A percentile compares a stretch with the other conserved stretches of the same genome.
These are phyloP conservation scores for Ariolimax columbianus DNA, from an alignment of 2,888 invertebrate species.

Conservation along the genomic window DNA sequence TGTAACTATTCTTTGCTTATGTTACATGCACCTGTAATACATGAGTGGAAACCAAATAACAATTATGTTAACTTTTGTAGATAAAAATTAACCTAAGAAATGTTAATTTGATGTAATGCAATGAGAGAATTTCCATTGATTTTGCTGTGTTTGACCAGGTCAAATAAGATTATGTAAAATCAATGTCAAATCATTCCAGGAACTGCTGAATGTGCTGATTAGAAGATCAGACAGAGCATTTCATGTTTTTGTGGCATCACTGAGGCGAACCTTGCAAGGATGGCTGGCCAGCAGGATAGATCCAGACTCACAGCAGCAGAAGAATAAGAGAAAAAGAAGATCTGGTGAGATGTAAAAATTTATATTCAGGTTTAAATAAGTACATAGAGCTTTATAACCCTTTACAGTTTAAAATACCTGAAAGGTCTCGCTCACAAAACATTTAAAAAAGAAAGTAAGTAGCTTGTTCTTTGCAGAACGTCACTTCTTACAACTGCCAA, in stretches of 20 bases:
- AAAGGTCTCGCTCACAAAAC: no score
- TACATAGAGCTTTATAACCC: background rate
- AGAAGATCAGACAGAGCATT: constrained; percentile 65
- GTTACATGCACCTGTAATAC: no score
- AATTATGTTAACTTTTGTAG: background rate
- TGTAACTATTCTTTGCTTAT: no score
- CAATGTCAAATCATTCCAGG: constrained; percentile 51
- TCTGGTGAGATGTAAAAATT: constrained; percentile 52
- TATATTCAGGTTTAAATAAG: background rate
- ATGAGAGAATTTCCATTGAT: background rate
- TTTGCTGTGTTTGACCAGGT: background rate
- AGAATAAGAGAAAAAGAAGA: constrained; percentile 57
- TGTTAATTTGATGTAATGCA: background rate
- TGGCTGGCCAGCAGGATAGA: constrained; percentile 64
- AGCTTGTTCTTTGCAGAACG: no score
- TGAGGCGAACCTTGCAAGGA: constrained; percentile 65
- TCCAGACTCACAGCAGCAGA: constrained; percentile 31
- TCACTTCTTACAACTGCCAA: no score
- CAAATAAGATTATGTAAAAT: background rate
- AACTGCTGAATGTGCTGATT: constrained; percentile 62
- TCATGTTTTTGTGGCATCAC: constrained; percentile 62
- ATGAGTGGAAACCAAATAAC: no score
- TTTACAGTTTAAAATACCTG: no score
- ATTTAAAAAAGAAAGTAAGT: no score
- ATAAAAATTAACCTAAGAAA: no score